phyloP scores from a whole-genome alignment of 2,888 invertebrate genomes.

The Pterostichus niger region DNA sequence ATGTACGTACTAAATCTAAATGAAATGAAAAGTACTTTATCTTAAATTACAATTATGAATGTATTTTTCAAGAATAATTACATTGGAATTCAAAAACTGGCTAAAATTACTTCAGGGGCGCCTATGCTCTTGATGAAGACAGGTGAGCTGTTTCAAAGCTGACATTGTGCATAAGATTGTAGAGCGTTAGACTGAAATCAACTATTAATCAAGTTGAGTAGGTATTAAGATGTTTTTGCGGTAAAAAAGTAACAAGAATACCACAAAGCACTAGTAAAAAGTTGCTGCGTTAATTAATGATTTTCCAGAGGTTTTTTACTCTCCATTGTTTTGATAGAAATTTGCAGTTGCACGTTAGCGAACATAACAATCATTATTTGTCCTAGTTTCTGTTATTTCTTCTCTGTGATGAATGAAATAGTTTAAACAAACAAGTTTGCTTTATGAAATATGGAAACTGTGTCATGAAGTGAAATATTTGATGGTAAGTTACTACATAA shows the following conservation, averaged over 20 bases:
- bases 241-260: constrained; percentile 17
- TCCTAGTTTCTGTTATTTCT: not conserved
- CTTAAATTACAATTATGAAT: not conserved
- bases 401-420: not conserved
- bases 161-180: constrained; percentile 45
- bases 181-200: not conserved
- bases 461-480: not conserved
- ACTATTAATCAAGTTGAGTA: constrained; percentile 44
- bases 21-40: not conserved
- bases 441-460: not conserved
- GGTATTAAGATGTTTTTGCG: constrained; percentile 36
- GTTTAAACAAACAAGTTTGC: not conserved
- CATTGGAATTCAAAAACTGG: constrained; percentile 11
- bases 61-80: not conserved
- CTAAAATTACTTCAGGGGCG: constrained; percentile 35
- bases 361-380: not conserved
- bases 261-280: constrained; percentile 14
- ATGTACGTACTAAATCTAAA: not conserved
- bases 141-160: constrained; percentile 7
- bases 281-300: constrained; percentile 10
- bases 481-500: no score
- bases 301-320: not conserved
- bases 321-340: constrained; percentile 3
- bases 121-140: constrained; percentile 20
- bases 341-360: not conserved